Base-by-base conservation (phyloP, 2,113 vertebrate genomes). In the Cynopterus brachyotis region DNA sequence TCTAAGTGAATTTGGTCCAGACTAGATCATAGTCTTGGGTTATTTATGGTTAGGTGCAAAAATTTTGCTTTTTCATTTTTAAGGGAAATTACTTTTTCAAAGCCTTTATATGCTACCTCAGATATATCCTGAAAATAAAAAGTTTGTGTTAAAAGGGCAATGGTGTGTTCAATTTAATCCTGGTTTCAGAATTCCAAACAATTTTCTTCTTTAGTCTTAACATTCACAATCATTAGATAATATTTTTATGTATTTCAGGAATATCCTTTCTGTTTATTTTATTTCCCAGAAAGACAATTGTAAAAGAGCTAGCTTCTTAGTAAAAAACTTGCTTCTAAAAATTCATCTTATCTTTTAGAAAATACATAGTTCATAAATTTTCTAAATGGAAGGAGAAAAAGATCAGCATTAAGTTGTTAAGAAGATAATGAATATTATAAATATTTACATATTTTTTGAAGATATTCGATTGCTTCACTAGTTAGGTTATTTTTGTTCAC, bases 41-140 rank as follows among this genome's bases (percentile, higher is more conserved):
- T 91, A 35, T 19, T 53, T 70, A 57, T 0, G 86, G 84, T 1
- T n/a, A 66, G 85, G 84, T 72, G 6, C 67, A 79, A 93, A 97
- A 81, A 30, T 53, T 93, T 69, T 91, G 60, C 15, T 50, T 97
- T 96, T 78, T 87, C 24, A 87, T 86, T 97, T 96, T 96, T 95
- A 80, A 81, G 81, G 62, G 57, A 97, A 97, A 98, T 98, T 97
- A 72, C 40, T 97, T 0, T 76, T 75, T 84, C 96, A 81, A 94
- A 97, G 95, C 12, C 66, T 93, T 89, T 59, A 24, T 3, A 22
- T 89, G 20, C 8, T 94, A 97, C 55, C 15, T 59, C 91, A 79
- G 84, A 55, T 98, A 47, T 76, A 81, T 78, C 9, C 35, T 80
- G 10, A 84, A 45, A 94, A 67, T 92, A 85, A 73, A 91, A 80